Evolutionary conservation across 2,797 vertebrate genomes (phyloP).

Genomic region (Phoebastria nigripes): DNA sequence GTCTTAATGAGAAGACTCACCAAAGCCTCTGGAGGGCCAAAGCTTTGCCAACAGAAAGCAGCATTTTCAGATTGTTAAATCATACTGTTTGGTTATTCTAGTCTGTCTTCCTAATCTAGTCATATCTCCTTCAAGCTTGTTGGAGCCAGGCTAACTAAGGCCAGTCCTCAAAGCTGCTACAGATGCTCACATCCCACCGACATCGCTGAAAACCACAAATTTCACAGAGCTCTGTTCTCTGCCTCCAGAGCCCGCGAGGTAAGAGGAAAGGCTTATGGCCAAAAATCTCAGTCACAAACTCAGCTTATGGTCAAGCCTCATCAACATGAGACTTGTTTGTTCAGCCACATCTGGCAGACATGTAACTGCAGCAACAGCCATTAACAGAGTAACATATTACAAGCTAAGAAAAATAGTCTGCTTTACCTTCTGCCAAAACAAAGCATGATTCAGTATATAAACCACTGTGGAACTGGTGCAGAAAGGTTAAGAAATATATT

Average conservation of each 20-base stretch:
- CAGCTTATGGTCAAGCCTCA: neutral
- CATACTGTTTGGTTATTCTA: neutral
- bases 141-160: neutral
- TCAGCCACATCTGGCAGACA: neutral
- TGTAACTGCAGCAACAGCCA: neutral
- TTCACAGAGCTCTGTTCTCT: neutral
- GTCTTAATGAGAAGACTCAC: neutral
- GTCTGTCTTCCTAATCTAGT: neutral
- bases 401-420: neutral
- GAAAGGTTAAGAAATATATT: conserved; percentile 72
- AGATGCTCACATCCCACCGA: neutral
- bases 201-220: neutral
- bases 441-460: conserved; percentile 95
- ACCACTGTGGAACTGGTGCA: conserved; percentile 97
- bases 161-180: neutral
- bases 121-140: neutral
- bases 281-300: neutral
- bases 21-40: neutral
- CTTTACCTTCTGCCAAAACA: conserved; percentile 94
- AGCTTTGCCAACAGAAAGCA: neutral
- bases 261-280: neutral
- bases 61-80: neutral
- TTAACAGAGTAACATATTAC: neutral
- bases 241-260: neutral
- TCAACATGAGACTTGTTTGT: neutral